These are phyloP conservation scores for Eretmocerus hayati DNA, from an alignment of 2,888 invertebrate genomes.

Conservation along the genomic window DNA sequence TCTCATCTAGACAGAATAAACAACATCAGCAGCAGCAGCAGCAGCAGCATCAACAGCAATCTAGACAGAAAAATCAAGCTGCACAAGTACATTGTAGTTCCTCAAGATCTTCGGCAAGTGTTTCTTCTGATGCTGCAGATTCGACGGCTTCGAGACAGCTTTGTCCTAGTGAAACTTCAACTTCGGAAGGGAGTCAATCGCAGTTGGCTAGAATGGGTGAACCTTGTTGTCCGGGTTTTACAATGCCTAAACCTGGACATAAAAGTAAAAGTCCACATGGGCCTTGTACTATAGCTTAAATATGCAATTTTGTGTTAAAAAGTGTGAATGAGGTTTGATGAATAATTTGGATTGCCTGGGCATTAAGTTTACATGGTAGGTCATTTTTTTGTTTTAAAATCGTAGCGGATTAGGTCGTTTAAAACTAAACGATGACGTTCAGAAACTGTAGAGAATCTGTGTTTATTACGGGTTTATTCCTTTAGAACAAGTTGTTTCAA, in stretches of 20 bases:
- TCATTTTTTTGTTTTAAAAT: too few relatives aligned
- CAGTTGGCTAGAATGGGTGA: constrained; percentile 29
- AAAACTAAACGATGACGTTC: too few relatives aligned
- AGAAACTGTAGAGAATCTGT: too few relatives aligned
- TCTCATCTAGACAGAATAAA: background rate
- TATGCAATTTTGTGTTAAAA: too few relatives aligned
- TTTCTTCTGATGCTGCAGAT: constrained; percentile 1
- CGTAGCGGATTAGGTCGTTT: too few relatives aligned
- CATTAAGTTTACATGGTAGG: too few relatives aligned
- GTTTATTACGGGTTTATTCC: too few relatives aligned
- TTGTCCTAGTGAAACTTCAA: constrained; percentile 2
- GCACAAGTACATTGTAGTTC: background rate
- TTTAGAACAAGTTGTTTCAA: too few relatives aligned
- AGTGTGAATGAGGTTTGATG: too few relatives aligned
- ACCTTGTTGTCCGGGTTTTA: constrained; percentile 51
- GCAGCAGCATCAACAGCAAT: too few relatives aligned
- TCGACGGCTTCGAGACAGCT: background rate
- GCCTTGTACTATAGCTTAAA: too few relatives aligned
- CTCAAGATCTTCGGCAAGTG: background rate
- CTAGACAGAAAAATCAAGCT: background rate
- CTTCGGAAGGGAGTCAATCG: constrained; percentile 3
- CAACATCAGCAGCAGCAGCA: constrained; percentile 2
- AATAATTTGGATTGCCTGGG: too few relatives aligned
- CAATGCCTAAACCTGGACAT: constrained; percentile 35
- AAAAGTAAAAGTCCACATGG: constrained; percentile 34